Evolutionary conservation across 2,113 vertebrate genomes (phyloP), one percentile per base, ranked within the genome.

Genomic region (Pelmatolapia mariae): DNA sequence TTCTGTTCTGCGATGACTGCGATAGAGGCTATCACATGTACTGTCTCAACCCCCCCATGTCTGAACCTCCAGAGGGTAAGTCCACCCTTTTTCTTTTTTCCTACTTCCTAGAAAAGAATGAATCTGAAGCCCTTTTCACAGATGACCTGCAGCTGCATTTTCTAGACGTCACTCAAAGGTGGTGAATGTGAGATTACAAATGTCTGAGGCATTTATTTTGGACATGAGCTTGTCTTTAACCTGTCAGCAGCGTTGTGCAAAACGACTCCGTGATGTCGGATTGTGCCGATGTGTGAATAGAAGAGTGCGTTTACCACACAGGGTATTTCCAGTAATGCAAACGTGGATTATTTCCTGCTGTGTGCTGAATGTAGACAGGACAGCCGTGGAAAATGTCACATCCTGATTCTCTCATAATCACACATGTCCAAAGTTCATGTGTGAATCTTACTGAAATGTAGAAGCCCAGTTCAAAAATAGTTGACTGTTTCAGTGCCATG

Each of bases 1-100:
- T 97, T 82, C 95, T 97, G 84, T 97, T 97, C 89, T 97, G 96
- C 82, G 97, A 96, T 3, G 97, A 97, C 95, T 97, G 97, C 31
- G 96, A 97, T 52, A 71, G 96, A 89, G 96, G 96, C 22, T 97
- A 96, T 86, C 97, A 97, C 91, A 97, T 97, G 96, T 97, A 97
- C 91, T 96, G 96, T 78, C 96, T 96, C 87, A 96, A 92, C 29
- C 96, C 96, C 1, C 95, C 96, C 31, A 96, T 97, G 96, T 92
- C 96, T 18, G 96, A 96, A 82, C 96, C 96, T 47, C 96, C 96
- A 12, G 97, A 96, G 94, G 96, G 96, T 96, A 90, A 90, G 83
- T 82, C 22, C 33, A 24, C 10, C 7, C 4, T 2, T 5, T 8
- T 3, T 57, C 18, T 6, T 2, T 15, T 12, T 7, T 36, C 1